phyloP scores from a whole-genome alignment of 1,140 invertebrate species.

The Drosophila mauritiana region DNA sequence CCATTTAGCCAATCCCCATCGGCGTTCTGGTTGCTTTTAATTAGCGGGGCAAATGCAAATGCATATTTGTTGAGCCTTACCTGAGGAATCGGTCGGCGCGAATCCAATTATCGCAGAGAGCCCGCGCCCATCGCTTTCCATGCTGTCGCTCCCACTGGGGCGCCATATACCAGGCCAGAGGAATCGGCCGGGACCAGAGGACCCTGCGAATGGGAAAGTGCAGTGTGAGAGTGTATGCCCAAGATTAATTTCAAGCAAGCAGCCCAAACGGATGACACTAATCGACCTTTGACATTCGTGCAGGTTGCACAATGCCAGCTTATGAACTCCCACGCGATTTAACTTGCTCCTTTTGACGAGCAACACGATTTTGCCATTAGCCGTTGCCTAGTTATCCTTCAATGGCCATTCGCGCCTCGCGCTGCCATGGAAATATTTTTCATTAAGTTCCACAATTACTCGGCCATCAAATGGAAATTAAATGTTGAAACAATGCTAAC shows the following conservation, averaged over 20 bases:
- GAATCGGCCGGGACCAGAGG: slow-evolving; percentile 96
- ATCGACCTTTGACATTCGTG: slow-evolving; percentile 14
- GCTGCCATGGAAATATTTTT: slow-evolving; percentile 54
- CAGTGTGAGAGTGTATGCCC: slow-evolving; percentile 11
- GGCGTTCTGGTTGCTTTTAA: slow-evolving; percentile 56
- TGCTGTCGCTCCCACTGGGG: slow-evolving; percentile 93
- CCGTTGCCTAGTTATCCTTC: slow-evolving; percentile 38
- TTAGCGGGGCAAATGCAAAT: slow-evolving; percentile 64
- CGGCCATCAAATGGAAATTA: slow-evolving; percentile 60
- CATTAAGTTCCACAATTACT: slow-evolving; percentile 64
- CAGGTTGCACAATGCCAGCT: slow-evolving; percentile 6
- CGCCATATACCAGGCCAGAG: slow-evolving; percentile 95
- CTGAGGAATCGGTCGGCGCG: slow-evolving; percentile 92
- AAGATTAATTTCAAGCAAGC: not conserved
- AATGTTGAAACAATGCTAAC: slow-evolving; percentile 55
- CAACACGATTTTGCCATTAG: slow-evolving; percentile 46
- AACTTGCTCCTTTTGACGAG: slow-evolving; percentile 12
- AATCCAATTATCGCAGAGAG: slow-evolving; percentile 95
- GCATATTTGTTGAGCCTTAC: slow-evolving; percentile 61
- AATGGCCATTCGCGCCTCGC: slow-evolving; percentile 23
- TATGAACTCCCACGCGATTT: slow-evolving; percentile 11
- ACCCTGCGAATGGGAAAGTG: slow-evolving; percentile 85
- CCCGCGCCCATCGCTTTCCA: slow-evolving; percentile 91
- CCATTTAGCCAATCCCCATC: slow-evolving; percentile 17
- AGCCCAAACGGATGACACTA: slow-evolving; percentile 10